A percentile compares a stretch with the other conserved stretches of the same genome.
phyloP scores from a whole-genome alignment of 1,140 invertebrate species.

The Tetramorium simillimum region DNA sequence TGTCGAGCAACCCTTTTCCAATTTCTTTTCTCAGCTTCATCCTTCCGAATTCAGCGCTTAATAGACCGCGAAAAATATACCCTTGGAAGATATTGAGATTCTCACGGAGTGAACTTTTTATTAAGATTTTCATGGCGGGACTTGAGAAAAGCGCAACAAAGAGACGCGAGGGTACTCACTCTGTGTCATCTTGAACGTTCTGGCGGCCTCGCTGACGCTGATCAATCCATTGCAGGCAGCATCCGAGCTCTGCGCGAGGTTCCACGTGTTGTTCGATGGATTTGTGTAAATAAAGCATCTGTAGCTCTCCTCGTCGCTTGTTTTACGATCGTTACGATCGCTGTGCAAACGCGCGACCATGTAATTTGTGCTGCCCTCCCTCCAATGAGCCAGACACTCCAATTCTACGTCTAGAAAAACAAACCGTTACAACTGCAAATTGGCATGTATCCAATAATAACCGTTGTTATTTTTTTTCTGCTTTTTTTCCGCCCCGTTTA shows the following conservation, averaged over 20 bases:
- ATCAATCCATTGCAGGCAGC: slow-evolving; percentile 92
- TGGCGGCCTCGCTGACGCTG: slow-evolving; percentile 88
- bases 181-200: slow-evolving; percentile 88
- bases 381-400: slow-evolving; percentile 93
- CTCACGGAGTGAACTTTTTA: no score
- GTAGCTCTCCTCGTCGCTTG: slow-evolving; percentile 87
- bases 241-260: slow-evolving; percentile 92
- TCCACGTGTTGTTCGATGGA: slow-evolving; percentile 80
- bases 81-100: no score
- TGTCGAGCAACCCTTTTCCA: not conserved
- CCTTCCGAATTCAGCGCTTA: not conserved
- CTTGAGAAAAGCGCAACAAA: not conserved
- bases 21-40: not conserved
- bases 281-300: slow-evolving; percentile 90
- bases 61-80: not conserved
- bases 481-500: not conserved
- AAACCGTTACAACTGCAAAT: slow-evolving; percentile 44
- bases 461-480: slow-evolving; percentile 30
- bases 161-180: slow-evolving; percentile 82
- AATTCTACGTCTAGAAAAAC: slow-evolving; percentile 90
- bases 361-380: slow-evolving; percentile 93
- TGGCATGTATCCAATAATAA: slow-evolving; percentile 55
- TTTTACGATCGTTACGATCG: slow-evolving; percentile 86
- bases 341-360: slow-evolving; percentile 89
- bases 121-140: no score